phyloP scores from a whole-genome alignment of 1,140 invertebrate genomes.

The Ceratitis capitata region DNA sequence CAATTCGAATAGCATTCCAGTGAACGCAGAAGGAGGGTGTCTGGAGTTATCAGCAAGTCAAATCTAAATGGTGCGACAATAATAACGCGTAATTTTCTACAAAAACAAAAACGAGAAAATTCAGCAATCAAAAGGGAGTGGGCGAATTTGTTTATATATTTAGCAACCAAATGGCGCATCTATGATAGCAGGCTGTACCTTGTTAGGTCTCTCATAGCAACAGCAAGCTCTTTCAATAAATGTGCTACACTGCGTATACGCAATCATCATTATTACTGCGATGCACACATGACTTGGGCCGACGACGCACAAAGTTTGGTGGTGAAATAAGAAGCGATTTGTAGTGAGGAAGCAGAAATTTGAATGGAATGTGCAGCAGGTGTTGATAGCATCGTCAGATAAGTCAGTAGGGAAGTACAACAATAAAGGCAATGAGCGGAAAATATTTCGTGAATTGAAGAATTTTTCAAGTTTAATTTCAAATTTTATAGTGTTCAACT shows the following conservation, averaged over 20 bases:
- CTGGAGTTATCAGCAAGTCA: background rate
- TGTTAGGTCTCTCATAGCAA: too few relatives aligned
- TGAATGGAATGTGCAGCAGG: background rate
- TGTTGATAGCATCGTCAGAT: too few relatives aligned
- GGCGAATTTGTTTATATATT: background rate
- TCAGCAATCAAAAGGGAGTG: background rate
- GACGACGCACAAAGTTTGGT: background rate
- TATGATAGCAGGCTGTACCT: too few relatives aligned
- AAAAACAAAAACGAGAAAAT: background rate
- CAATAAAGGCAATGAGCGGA: too few relatives aligned
- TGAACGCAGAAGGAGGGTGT: too few relatives aligned
- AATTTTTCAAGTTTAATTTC: too few relatives aligned
- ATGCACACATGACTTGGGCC: background rate
- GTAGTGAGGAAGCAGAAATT: background rate
- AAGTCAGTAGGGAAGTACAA: too few relatives aligned
- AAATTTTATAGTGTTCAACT: too few relatives aligned
- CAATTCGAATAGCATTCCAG: background rate
- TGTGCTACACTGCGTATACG: conserved; percentile 5
- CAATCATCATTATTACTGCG: conserved; percentile 5
- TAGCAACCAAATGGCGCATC: background rate
- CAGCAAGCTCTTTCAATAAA: background rate
- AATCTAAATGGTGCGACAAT: background rate
- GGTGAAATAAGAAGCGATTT: background rate
- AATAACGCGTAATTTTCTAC: background rate
- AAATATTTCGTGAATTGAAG: too few relatives aligned